Base-by-base conservation (phyloP, 2,113 vertebrate species). In the Grallaria varia region DNA sequence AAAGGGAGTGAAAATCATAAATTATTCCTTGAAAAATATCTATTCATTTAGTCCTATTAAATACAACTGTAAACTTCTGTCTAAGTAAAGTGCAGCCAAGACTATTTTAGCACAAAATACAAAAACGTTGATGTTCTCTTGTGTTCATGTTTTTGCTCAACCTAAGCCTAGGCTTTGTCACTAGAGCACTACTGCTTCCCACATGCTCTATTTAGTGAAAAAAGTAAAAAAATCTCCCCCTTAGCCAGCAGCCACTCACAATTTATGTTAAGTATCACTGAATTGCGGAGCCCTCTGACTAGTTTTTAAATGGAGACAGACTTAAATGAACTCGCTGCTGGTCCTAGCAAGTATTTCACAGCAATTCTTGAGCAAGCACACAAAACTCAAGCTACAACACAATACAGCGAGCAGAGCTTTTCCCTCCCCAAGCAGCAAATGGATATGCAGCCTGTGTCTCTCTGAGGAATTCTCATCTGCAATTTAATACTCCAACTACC, bases 11-110 rank as follows among this genome's bases (percentile, higher is more conserved):
- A 97, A 93, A 97, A 88, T 90, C 93, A 90, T 73, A 80, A 92
- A 88, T 55, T 84, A 44, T 88, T 94, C 87, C 31, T 94, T 91
- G 74, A 96, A 95, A 94, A 93, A 62, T 77, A 73, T n/a, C 68
- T 89, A 63, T 78, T 91, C 35, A 82, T 96, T 95, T 64, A 66
- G 74, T 88, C 69, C 79, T 42, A 24, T 69, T 95, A 96, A 94
- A 72, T 53, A 73, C 35, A 74, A 56, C 67, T 56, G 81, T 86
- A 79, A 96, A 86, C 39, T 40, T 40, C 67, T 77, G 52, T 87
- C 95, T 82, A 94, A 76, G 93, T 80, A 37, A 83, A 92, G 40
- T 17, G 7, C 12, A 73, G 16, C 15, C 44, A 64, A 42, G 21
- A 33, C 12, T 66, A 6, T 56, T 95, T 69, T 8, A 66, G 37